These are phyloP conservation scores for Carpatolechia fugitivella DNA, from an alignment of 2,888 invertebrate species.

Conservation along the genomic window DNA sequence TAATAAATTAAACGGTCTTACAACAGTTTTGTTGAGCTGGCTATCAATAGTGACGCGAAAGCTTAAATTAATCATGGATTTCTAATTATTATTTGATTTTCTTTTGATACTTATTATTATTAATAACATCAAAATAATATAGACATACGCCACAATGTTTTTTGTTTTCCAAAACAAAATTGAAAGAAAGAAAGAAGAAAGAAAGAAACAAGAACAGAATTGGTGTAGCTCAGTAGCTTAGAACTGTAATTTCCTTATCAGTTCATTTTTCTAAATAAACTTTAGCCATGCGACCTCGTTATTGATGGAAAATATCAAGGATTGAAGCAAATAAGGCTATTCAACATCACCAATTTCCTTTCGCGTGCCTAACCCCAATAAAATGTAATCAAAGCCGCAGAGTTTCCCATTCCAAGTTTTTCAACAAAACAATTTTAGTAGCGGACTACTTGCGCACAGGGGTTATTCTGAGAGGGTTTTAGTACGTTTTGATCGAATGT, in stretches of 20 bases:
- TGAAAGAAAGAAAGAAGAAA: no score
- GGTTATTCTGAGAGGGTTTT: background rate
- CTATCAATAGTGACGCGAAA: no score
- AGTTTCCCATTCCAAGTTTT: slow-evolving; percentile 17
- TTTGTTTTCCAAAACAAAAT: no score
- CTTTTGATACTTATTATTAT: no score
- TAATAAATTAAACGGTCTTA: no score
- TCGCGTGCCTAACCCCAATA: slow-evolving; percentile 18
- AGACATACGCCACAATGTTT: no score
- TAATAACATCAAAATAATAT: no score
- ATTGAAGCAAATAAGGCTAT: slow-evolving; percentile 5
- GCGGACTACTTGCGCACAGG: background rate
- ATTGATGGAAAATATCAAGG: slow-evolving; percentile 10
- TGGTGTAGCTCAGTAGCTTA: background rate
- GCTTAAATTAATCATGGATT: no score
- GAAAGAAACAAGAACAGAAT: no score
- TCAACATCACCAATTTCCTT: slow-evolving; percentile 13
- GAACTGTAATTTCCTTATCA: background rate
- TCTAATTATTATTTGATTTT: no score
- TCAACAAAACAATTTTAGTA: slow-evolving; percentile 5
- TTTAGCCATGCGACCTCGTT: slow-evolving; percentile 4
- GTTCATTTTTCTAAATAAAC: slow-evolving; percentile 2
- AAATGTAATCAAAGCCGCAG: slow-evolving; percentile 15
- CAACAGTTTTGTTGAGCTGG: no score
- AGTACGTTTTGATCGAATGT: background rate